Evolutionary conservation across 2,888 invertebrate species (phyloP).

Genomic region (Cotesia congregata): DNA sequence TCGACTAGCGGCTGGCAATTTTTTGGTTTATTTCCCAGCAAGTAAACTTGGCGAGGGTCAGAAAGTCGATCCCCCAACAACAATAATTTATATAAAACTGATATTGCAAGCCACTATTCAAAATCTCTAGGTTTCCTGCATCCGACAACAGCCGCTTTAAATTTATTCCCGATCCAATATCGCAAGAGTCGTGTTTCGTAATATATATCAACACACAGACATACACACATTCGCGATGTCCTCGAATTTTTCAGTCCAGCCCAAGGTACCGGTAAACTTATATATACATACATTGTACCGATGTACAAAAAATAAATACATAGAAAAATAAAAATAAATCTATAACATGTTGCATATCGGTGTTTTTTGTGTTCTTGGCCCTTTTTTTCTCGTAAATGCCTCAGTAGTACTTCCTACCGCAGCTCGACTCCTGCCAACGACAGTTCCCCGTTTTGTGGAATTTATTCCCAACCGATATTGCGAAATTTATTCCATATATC

Average conservation of each 20-base stretch:
- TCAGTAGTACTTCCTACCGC: constrained; percentile 31
- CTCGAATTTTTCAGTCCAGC: constrained; percentile 23
- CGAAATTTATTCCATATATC: constrained; percentile 38
- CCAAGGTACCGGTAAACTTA: constrained; percentile 3
- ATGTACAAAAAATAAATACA: background rate
- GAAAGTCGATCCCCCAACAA: constrained; percentile 9
- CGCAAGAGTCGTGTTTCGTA: constrained; percentile 38
- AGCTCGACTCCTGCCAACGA: constrained; percentile 41
- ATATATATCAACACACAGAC: constrained; percentile 11
- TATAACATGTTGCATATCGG: background rate
- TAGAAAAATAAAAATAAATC: background rate
- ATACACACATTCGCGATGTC: background rate
- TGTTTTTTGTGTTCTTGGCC: constrained; percentile 12
- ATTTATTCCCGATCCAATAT: constrained; percentile 49
- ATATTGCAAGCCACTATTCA: constrained; percentile 30
- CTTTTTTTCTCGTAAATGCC: constrained; percentile 9
- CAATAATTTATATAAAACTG: constrained; percentile 30
- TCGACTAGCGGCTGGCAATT: background rate
- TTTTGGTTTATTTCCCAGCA: background rate
- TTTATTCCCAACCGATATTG: constrained; percentile 51
- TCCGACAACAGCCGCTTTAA: constrained; percentile 35
- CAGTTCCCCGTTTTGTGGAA: constrained; percentile 41
- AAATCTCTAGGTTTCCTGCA: constrained; percentile 28
- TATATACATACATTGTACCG: background rate
- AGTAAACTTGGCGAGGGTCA: constrained; percentile 15